Percentiles rank a stretch among this genome's conserved stretches.
phyloP scores from a whole-genome alignment of 30 jellyfish, hydroid and myxozoan genomes.

The Aurelia aurita region DNA sequence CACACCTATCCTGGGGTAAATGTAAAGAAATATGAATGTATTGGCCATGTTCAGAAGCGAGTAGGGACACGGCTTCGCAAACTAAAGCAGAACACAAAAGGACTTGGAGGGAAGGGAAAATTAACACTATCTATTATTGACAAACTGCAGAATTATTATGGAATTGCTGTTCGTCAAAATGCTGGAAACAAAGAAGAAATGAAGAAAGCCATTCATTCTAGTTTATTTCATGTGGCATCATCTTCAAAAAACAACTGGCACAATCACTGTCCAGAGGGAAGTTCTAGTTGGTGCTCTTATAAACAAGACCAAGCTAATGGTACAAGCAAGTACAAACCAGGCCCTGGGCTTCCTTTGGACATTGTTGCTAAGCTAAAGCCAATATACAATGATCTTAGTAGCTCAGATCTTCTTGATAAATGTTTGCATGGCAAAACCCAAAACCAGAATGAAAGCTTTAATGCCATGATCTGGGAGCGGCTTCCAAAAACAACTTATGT shows the following conservation, averaged over 20 bases:
- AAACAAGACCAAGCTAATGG: constrained; percentile 60
- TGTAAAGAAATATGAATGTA: constrained; percentile 52
- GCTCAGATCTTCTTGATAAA: not conserved
- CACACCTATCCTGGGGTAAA: constrained; percentile 16
- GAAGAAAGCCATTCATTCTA: constrained; percentile 48
- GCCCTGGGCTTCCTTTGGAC: constrained; percentile 40
- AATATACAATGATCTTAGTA: no score
- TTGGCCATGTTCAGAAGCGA: constrained; percentile 74
- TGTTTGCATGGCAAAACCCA: constrained; percentile 71
- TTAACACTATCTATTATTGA: constrained; percentile 46
- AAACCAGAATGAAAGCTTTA: constrained; percentile 37
- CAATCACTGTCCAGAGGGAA: constrained; percentile 55
- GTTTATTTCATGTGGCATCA: constrained; percentile 63
- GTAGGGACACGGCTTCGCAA: constrained; percentile 45
- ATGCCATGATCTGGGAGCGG: constrained; percentile 52
- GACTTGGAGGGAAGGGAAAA: constrained; percentile 67
- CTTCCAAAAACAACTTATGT: constrained; percentile 40
- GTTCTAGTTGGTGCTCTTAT: constrained; percentile 50
- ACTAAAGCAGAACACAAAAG: constrained; percentile 14
- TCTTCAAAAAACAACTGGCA: constrained; percentile 33
- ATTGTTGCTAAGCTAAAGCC: constrained; percentile 26
- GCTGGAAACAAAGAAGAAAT: constrained; percentile 38
- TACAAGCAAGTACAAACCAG: constrained; percentile 11
- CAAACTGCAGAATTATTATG: constrained; percentile 41
- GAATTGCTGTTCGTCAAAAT: constrained; percentile 65